These are phyloP conservation scores for Drosophila sucinea DNA, from an alignment of 1,140 invertebrate genomes.

Conservation along the genomic window DNA sequence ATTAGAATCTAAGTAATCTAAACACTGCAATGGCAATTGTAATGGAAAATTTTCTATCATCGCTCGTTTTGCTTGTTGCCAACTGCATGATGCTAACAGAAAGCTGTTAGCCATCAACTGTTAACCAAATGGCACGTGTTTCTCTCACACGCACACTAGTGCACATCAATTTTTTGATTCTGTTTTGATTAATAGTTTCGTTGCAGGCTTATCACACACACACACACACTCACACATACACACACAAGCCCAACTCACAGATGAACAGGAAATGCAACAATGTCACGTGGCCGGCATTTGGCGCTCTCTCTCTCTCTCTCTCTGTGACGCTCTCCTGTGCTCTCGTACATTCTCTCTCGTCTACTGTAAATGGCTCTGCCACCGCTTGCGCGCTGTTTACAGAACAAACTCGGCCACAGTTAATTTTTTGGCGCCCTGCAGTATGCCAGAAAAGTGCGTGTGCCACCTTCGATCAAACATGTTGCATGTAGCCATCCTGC, in stretches of 20 bases:
- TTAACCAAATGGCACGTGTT: constrained; percentile 77
- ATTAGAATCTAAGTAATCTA: constrained; percentile 39
- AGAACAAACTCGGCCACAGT: constrained; percentile 55
- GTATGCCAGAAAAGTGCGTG: constrained; percentile 33
- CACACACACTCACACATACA: constrained; percentile 18
- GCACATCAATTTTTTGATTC: constrained; percentile 67
- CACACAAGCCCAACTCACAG: background rate
- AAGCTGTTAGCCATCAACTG: constrained; percentile 52
- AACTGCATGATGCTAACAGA: constrained; percentile 51
- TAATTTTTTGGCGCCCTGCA: constrained; percentile 64
- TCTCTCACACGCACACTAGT: constrained; percentile 71
- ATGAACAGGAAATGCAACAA: constrained; percentile 66
- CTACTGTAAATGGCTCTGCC: constrained; percentile 41
- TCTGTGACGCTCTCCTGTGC: constrained; percentile 1
- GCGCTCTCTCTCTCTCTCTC: background rate
- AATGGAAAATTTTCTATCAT: constrained; percentile 31
- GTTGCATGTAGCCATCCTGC: constrained; percentile 59
- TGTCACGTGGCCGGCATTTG: constrained; percentile 75
- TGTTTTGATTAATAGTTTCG: constrained; percentile 83
- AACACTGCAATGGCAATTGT: constrained; percentile 6
- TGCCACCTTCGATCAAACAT: constrained; percentile 55
- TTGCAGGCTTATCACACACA: constrained; percentile 64
- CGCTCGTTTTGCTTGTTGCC: constrained; percentile 53
- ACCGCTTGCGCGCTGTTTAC: constrained; percentile 62
- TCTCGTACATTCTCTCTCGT: constrained; percentile 15